These are phyloP conservation scores for Actenoides lindsayi DNA, from an alignment of 2,113 vertebrate species.

Conservation along the genomic window DNA sequence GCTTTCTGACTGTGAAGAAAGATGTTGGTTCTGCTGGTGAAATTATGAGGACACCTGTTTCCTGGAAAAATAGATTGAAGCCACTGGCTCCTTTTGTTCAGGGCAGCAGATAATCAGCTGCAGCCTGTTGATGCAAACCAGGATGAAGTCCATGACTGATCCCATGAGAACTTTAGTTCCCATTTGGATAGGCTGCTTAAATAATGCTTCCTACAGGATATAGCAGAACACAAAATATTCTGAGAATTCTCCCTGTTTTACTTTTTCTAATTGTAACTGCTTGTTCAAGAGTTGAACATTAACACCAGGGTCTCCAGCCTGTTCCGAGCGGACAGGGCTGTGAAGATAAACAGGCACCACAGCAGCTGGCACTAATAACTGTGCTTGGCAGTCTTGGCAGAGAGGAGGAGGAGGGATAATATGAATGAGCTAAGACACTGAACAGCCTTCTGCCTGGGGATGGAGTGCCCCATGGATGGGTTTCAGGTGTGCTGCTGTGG, in stretches of 20 bases:
- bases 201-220: background rate
- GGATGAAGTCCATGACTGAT: background rate
- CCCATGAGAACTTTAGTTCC: background rate
- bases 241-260: background rate
- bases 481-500: conserved; percentile 13
- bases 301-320: background rate
- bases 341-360: background rate
- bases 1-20: background rate
- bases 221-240: background rate
- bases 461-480: background rate
- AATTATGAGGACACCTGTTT: background rate
- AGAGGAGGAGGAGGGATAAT: background rate
- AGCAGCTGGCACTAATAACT: background rate
- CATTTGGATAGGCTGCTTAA: background rate
- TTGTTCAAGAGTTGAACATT: background rate
- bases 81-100: background rate
- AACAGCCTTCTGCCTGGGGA: background rate
- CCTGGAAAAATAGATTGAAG: background rate
- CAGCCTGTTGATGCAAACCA: conserved; percentile 9
- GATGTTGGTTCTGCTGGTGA: background rate
- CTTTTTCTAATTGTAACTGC: background rate
- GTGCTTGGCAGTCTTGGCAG: background rate
- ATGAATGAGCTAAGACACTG: background rate
- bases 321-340: background rate
- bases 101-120: background rate